Evolutionary conservation across 2,888 invertebrate species (phyloP).

Genomic region (Mylabris sibirica): DNA sequence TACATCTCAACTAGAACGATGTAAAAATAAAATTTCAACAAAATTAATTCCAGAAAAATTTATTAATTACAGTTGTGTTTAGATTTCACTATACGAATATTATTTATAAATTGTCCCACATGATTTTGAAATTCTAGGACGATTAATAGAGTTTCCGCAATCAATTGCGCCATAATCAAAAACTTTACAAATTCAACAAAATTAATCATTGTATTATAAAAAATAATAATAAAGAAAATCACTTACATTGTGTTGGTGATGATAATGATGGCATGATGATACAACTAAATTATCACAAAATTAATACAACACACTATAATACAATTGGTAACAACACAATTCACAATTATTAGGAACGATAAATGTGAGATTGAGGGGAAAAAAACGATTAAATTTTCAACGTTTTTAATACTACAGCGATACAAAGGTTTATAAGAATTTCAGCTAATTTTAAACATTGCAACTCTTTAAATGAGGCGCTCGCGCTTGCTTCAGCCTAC

Average conservation of each 20-base stretch:
- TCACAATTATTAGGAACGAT: constrained; percentile 16
- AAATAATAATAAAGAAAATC: constrained; percentile 13
- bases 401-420: constrained; percentile 33
- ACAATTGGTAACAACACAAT: background rate
- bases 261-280: constrained; percentile 48
- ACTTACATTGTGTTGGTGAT: constrained; percentile 52
- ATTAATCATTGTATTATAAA: background rate
- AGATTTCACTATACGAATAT: constrained; percentile 31
- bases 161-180: constrained; percentile 11
- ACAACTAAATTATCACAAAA: background rate
- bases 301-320: no score
- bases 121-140: background rate
- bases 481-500: constrained; percentile 29
- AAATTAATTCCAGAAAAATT: background rate
- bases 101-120: background rate
- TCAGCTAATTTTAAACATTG: constrained; percentile 56
- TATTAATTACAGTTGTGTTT: constrained; percentile 25
- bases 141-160: constrained; percentile 12
- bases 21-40: constrained; percentile 6
- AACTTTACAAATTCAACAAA: background rate
- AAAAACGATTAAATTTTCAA: constrained; percentile 34
- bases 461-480: constrained; percentile 33
- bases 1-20: background rate
- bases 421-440: constrained; percentile 47
- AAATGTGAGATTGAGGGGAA: constrained; percentile 25